Base-by-base conservation (phyloP, 2,888 invertebrate genomes). In the Archips xylosteana region DNA sequence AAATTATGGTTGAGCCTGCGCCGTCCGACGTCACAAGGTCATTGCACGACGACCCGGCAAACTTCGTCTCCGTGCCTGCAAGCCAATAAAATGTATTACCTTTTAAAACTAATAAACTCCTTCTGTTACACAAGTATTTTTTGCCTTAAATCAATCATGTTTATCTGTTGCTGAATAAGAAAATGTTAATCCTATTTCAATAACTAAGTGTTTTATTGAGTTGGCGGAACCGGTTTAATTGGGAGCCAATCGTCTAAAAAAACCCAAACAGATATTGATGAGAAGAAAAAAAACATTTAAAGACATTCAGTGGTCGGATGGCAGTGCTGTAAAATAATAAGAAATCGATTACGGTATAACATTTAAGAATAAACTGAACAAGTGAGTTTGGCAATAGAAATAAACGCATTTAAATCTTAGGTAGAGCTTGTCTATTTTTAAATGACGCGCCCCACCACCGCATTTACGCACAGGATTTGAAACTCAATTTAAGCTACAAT, bases 41-140 rank as follows among this genome's bases (percentile, higher is more conserved):
- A 92, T 99, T 99, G 92, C 99, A 99, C 85, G 98, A 98, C 49
- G 99, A 99, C 57, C 99, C 99, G 72, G 99, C 99, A 87, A 98
- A 98, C 92, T 98, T 98, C 4, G 98, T 98, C 90, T 98, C 97
- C 81, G 97, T 97, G 91, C 97, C 97, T 97, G 92, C 70, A 85
- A 88, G 36, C 9, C 39, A 36, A 51, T 15, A 65, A 51, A 65
- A 36, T 6, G 4, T 47, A 47, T 13, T 45, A 32, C 6, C 34
- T 47, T 23, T 34, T 8, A 8, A 34, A 47, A 47, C 1, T 47
- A 45, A 23, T 45, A 54, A 4, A 63, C 32, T 63, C 32, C 34
- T 6, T 13, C 63, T 9, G 45, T 63, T 63, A 62, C 63, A 47
- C 47, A 23, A 45, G 4, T 47, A 23, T 47, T 62, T 34, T 47